Evolutionary conservation across 2,888 invertebrate species (phyloP).

Genomic region (Muschampia plurimacula): DNA sequence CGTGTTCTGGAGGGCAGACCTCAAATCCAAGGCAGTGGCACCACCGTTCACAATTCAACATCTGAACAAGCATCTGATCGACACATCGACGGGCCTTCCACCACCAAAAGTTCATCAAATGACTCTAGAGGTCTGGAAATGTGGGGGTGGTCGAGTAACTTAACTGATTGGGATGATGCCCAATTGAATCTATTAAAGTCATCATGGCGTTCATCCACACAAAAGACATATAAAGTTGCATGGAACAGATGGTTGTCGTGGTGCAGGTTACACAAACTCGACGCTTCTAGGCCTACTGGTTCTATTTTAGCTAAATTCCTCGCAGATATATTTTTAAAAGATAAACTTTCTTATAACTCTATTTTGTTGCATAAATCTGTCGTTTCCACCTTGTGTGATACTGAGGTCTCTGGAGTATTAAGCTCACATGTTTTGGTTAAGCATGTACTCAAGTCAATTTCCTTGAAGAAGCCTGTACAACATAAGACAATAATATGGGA

Average conservation of each 20-base stretch:
- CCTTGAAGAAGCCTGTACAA: constrained; percentile 24
- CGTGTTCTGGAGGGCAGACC: too few species aligned
- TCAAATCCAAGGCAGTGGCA: too few species aligned
- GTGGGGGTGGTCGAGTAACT: constrained; percentile 30
- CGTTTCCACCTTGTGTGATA: constrained; percentile 42
- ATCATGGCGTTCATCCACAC: constrained; percentile 34
- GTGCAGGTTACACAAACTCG: constrained; percentile 7
- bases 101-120: constrained; percentile 10
- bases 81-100: constrained; percentile 27
- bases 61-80: constrained; percentile 6
- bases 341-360: constrained; percentile 40
- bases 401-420: constrained; percentile 24
- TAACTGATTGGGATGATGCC: neutral
- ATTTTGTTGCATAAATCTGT: constrained; percentile 13
- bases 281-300: constrained; percentile 24
- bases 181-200: constrained; percentile 2
- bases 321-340: constrained; percentile 37
- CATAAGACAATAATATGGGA: too few species aligned
- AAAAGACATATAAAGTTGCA: constrained; percentile 33
- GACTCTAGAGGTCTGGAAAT: constrained; percentile 29
- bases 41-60: too few species aligned
- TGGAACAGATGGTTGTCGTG: constrained; percentile 36
- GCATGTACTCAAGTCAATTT: constrained; percentile 40
- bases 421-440: constrained; percentile 38
- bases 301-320: constrained; percentile 29